Evolutionary conservation across 2,113 vertebrate genomes (phyloP).

Genomic region (Chitala chitala): DNA sequence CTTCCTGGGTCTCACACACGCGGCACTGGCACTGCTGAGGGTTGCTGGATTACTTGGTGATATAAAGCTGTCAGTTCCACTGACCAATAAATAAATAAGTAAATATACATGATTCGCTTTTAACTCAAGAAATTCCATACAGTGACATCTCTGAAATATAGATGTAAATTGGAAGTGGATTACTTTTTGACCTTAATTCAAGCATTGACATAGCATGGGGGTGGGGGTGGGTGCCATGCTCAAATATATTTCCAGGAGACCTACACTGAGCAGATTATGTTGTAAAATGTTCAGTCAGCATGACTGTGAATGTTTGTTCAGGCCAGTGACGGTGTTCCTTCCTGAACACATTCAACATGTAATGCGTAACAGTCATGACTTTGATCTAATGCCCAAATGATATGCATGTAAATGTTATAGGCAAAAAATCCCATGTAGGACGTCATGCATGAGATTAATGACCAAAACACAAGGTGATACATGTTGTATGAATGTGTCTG

Average conservation of each 20-base stretch:
- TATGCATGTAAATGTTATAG: too few relatives aligned
- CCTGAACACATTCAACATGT: neutral
- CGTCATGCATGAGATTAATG: too few relatives aligned
- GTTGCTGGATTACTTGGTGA: conserved; percentile 96
- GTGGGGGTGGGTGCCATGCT: neutral
- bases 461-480: too few relatives aligned
- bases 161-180: conserved; percentile 95
- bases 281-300: conserved; percentile 7
- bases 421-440: too few relatives aligned
- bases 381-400: too few relatives aligned
- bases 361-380: too few relatives aligned
- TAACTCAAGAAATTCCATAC: conserved; percentile 74
- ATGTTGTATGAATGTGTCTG: too few relatives aligned
- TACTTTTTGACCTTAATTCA: conserved; percentile 94
- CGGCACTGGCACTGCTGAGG: too few relatives aligned
- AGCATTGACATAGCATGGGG: conserved; percentile 75
- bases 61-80: conserved; percentile 98
- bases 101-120: conserved; percentile 78
- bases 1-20: conserved; percentile 78
- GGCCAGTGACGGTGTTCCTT: neutral
- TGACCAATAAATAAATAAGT: conserved; percentile 92
- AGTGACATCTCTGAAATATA: conserved; percentile 95
- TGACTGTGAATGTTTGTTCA: conserved; percentile 4
- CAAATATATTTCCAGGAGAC: conserved; percentile 12
- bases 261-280: conserved; percentile 9